Evolutionary conservation across 2,797 vertebrate species (phyloP).

Genomic region (Enteromius fasciolatus): DNA sequence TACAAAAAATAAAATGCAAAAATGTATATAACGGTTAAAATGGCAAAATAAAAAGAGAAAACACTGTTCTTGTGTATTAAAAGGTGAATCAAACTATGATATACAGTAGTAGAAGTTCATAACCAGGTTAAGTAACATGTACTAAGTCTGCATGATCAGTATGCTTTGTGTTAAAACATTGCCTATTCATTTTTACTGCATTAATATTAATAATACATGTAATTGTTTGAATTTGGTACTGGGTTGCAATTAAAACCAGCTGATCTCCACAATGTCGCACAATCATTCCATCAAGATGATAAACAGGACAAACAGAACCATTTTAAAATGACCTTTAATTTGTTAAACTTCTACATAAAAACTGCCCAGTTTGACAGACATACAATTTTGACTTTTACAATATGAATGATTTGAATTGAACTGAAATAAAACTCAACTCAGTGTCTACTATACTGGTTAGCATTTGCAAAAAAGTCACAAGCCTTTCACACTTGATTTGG

Average conservation of each 20-base stretch:
- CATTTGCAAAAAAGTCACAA: slow-evolving; percentile 55
- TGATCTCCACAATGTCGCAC: background rate
- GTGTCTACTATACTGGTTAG: slow-evolving; percentile 42
- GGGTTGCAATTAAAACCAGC: background rate
- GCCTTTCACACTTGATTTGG: slow-evolving; percentile 55
- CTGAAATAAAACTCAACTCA: slow-evolving; percentile 37
- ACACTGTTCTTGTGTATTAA: background rate
- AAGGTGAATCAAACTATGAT: background rate
- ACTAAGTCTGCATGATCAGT: too few relatives aligned
- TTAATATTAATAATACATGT: too few relatives aligned
- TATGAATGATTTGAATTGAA: slow-evolving; percentile 39
- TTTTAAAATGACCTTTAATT: slow-evolving; percentile 60
- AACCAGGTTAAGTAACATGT: background rate
- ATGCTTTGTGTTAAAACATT: too few relatives aligned
- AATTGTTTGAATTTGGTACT: too few relatives aligned
- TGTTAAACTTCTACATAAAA: slow-evolving; percentile 60
- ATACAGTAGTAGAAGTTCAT: background rate
- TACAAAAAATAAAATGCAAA: background rate
- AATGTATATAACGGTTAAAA: background rate
- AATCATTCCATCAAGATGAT: background rate
- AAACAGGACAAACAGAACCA: slow-evolving; percentile 34
- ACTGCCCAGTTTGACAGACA: slow-evolving; percentile 39
- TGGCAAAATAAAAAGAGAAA: background rate
- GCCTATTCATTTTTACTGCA: too few relatives aligned
- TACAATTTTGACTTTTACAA: slow-evolving; percentile 55